Conservation (phyloP, 2,888 invertebrate species). For the Hirudinaria manillensis region DNA sequence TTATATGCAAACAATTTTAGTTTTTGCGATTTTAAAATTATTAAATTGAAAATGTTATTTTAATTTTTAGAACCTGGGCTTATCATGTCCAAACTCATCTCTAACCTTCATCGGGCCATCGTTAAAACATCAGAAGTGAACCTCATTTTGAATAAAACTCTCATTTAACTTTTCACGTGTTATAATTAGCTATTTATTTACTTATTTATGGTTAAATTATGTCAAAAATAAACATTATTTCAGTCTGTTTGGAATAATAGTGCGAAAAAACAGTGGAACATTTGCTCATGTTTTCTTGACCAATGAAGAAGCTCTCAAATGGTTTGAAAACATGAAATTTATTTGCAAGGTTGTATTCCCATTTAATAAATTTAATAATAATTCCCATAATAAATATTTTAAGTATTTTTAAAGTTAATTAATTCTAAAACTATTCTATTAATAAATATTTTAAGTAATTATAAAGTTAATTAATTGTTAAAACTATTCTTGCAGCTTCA, state of each 20-base stretch:
- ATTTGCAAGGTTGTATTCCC: conserved; percentile 14
- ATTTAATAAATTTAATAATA: neutral
- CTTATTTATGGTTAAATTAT: neutral
- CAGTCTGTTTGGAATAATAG: conserved; percentile 15
- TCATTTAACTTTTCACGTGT: conserved; percentile 1
- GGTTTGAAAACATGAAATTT: conserved; percentile 18
- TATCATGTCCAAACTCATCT: neutral
- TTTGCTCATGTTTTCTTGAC: conserved; percentile 17
- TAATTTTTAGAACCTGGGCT: conserved; percentile 7
- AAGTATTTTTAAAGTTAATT: too few relatives aligned
- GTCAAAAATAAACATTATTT: neutral
- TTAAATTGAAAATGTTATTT: neutral
- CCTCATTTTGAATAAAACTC: neutral
- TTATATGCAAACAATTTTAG: too few relatives aligned
- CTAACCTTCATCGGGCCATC: conserved; percentile 13
- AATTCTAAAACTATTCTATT: neutral
- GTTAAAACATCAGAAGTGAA: conserved; percentile 14
- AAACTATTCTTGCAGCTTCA: neutral
- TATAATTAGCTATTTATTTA: neutral
- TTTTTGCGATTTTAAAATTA: too few relatives aligned
- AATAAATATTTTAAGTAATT: neutral
- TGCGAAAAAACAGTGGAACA: neutral
- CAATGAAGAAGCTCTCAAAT: neutral
- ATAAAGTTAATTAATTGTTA: neutral
- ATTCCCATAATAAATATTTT: neutral